phyloP scores from a whole-genome alignment of 2,797 vertebrate species.

The Poeciliopsis gracilis region DNA sequence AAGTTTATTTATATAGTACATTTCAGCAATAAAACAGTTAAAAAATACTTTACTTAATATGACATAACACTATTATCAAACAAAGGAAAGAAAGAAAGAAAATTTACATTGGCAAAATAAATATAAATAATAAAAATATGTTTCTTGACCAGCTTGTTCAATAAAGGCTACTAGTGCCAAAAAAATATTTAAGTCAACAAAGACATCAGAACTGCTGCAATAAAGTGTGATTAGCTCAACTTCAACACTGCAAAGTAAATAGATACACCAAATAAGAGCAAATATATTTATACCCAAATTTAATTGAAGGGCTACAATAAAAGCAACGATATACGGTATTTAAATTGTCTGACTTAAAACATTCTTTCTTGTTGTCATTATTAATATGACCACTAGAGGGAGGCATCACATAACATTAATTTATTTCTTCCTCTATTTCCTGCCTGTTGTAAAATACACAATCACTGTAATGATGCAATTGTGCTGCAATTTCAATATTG shows the following conservation, averaged over 20 bases:
- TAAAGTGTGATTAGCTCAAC: not conserved
- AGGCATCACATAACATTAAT: not conserved
- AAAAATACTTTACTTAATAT: not conserved
- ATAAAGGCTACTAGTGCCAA: not conserved
- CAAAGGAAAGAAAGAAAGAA: too few relatives aligned
- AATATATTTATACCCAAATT: not conserved
- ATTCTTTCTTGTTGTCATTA: not conserved
- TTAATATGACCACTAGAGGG: constrained; percentile 9
- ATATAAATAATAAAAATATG: too few relatives aligned
- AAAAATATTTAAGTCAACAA: not conserved
- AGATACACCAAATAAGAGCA: not conserved
- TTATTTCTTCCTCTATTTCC: not conserved
- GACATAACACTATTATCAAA: not conserved
- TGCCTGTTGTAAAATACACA: not conserved
- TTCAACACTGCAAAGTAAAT: not conserved
- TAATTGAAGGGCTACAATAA: not conserved
- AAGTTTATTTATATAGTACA: not conserved
- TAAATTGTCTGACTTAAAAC: not conserved
- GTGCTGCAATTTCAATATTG: not conserved
- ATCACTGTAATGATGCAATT: not conserved
- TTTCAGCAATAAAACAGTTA: not conserved
- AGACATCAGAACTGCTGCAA: not conserved
- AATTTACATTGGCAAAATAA: too few relatives aligned
- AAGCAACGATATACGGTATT: not conserved
- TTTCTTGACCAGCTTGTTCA: not conserved